phyloP scores from a whole-genome alignment of 2,797 vertebrate genomes.

The Monodelphis domestica region DNA sequence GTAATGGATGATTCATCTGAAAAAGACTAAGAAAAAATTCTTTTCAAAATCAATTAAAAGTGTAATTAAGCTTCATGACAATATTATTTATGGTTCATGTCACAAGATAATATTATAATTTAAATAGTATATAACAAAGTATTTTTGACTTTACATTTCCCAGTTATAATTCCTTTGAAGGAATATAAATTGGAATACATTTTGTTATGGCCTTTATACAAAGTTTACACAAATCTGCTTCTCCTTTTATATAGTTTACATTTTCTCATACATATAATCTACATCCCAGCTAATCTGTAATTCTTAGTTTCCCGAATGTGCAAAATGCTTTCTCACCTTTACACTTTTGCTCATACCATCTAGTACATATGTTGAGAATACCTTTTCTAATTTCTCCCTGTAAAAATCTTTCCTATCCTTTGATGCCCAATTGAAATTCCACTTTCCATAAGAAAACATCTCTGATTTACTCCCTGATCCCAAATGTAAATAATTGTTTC shows the following conservation, averaged over 20 bases:
- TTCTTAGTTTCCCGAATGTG: not conserved
- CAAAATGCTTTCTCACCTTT: not conserved
- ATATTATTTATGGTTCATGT: not conserved
- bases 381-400: not conserved
- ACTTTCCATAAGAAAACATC: not conserved
- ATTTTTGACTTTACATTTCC: not conserved
- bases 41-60: not conserved
- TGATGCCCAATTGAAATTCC: not conserved
- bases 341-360: not conserved
- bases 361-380: not conserved
- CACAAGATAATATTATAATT: not conserved
- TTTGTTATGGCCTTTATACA: not conserved
- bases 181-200: conserved; percentile 5
- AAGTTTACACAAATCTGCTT: not conserved
- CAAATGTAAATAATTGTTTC: not conserved
- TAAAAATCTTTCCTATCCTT: not conserved
- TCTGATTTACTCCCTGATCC: no score
- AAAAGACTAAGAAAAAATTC: not conserved
- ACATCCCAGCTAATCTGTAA: not conserved
- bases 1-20: no score
- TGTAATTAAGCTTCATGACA: not conserved
- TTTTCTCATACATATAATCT: not conserved
- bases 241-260: not conserved
- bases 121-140: not conserved
- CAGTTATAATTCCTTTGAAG: not conserved